Base-by-base conservation (phyloP, 23 tunicate species). In the Trididemnum clinides region DNA sequence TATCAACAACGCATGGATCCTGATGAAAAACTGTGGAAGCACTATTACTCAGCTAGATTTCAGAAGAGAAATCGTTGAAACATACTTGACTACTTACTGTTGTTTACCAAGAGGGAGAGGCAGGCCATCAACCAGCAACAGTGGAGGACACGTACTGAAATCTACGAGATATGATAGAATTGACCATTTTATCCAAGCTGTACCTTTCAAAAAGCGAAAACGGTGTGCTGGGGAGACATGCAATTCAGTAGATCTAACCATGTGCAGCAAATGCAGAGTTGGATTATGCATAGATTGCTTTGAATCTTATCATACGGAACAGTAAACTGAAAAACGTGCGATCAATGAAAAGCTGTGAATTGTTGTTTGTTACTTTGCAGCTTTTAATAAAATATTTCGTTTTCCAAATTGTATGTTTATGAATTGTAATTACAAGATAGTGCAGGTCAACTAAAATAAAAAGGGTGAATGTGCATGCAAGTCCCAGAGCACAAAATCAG, bases 211-310 rank as follows among this genome's bases (percentile, higher is more conserved):
- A 36, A 66, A 66, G n/a, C 6, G 75, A 4, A 29, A 37, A 66
- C 12, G 75, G n/a, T 66, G 75, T 66, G 75, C 75, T 5, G 75
- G 25, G 22, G 75, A 66, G 31, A 6, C 10, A 29, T 66, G 75
- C 31, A 36, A 66, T 6, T 5, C 7, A 20, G 37, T 30, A 20
- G 37, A 19, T 20, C 37, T 20, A 6, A 28, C 12, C 36, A 30
- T 29, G 75, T 66, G 75, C 75, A 66, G 75, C 36, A 66, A 66
- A 66, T 66, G 75, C 31, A 37, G 31, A 29, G 75, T 66, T 29
- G 75, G 75, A 3, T 37, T 66, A 6, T 66, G 75, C 37, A 5
- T 66, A n/a, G 75, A 36, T 5, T 66, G 75, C 37, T 59, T 59
- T 59, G 20, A 10, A 28, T 5, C 21, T 28, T 3, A 59, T 28